Evolutionary conservation across 64 coral and sea anemone species (phyloP), one percentile per base, ranked within the genome.

Genomic region (Stylophora pistillata): DNA sequence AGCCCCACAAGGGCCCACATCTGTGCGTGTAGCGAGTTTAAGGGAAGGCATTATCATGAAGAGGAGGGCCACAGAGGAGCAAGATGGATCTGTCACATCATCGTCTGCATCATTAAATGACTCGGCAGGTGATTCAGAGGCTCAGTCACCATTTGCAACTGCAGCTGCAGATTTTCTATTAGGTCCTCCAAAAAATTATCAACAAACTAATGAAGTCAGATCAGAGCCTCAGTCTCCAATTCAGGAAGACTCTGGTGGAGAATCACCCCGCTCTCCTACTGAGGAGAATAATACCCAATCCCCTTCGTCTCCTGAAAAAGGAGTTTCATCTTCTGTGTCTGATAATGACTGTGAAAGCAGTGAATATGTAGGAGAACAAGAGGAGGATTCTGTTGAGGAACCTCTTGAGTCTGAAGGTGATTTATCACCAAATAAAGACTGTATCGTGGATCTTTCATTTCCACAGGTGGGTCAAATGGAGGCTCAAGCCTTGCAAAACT

Each of bases 31-130:
- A 20, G 47, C 58, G 12, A 84, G 80, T 68, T 21, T 84, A 0
- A 84, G 80, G 69, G 80, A 69, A 32, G 80, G 60, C 13, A 84
- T 69, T 25, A 26, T 69, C 15, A 15, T 69, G 60, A 84, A 69
- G n/a, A 65, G 80, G 53, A 69, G 62, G 14, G 32, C 10, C 0
- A 9, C 33, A 5, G 62, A 84, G 1, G 80, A 84, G 34, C 61
- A 84, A 2, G 91, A 93, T 12, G 91, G 86, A 27, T 93, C 95
- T n/a, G 28, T 90, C 0, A 93, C 86, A 10, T 97, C 95, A 4
- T 97, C 95, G 3, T 93, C 95, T 30, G 32, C 70, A 32, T 97
- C 95, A 54, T 71, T 93, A 53, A 88, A 93, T 26, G 91, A 93
- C 57, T 93, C 86, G 1, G 91, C 78, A 37, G 86, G 79, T 61